Evolutionary conservation across 2,888 invertebrate species (phyloP).

Genomic region (Sthenelais limicola): DNA sequence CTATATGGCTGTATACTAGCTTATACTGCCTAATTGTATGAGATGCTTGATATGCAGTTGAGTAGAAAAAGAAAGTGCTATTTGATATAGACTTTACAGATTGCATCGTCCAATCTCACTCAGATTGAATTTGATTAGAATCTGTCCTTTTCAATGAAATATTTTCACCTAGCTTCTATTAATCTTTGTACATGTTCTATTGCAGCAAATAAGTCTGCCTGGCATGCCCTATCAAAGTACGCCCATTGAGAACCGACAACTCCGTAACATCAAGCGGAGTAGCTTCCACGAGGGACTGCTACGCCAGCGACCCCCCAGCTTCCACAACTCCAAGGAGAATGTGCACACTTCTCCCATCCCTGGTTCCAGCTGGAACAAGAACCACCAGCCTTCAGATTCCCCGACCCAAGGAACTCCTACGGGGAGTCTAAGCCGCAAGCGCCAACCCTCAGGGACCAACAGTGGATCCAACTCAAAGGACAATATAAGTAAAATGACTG

Average conservation of each 20-base stretch:
- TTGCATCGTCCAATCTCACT: too few relatives aligned
- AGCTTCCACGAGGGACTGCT: conserved; percentile 39
- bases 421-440: conserved; percentile 64
- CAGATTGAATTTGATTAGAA: too few relatives aligned
- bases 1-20: too few relatives aligned
- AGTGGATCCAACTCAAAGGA: conserved; percentile 47
- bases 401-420: conserved; percentile 57
- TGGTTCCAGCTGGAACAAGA: background rate
- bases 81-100: too few relatives aligned
- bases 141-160: too few relatives aligned
- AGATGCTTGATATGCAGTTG: too few relatives aligned
- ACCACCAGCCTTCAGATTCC: background rate
- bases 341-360: conserved; percentile 37
- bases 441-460: conserved; percentile 49
- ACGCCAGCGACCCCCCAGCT: conserved; percentile 30
- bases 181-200: background rate
- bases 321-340: conserved; percentile 38
- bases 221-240: conserved; percentile 49
- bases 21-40: too few relatives aligned
- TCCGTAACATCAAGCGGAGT: conserved; percentile 40
- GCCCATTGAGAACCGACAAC: conserved; percentile 49
- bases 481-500: conserved; percentile 17
- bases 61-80: too few relatives aligned
- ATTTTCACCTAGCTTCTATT: background rate
- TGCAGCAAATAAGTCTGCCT: conserved; percentile 14